Percentiles rank a stretch among this genome's conserved stretches.
phyloP scores from a whole-genome alignment of 2,888 invertebrate genomes.

The Oscheius sp. region DNA sequence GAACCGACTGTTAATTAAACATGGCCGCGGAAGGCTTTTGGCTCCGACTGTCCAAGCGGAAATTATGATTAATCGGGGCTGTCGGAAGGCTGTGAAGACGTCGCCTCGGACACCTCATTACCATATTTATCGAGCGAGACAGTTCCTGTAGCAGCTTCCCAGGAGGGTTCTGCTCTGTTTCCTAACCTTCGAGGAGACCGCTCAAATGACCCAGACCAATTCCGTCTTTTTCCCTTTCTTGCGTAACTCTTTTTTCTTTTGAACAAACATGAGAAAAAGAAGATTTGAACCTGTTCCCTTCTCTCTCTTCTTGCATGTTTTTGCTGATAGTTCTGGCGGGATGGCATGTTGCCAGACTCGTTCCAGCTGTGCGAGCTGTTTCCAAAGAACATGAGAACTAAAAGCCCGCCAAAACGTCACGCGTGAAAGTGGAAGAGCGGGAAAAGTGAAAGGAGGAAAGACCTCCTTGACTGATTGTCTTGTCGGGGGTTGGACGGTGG shows the following conservation, averaged over 20 bases:
- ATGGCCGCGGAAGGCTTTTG: conserved; percentile 11
- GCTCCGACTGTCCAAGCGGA: conserved; percentile 3
- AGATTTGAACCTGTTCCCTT: not conserved
- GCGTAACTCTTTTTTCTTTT: not conserved
- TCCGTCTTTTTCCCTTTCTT: not conserved
- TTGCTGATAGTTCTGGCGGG: not conserved
- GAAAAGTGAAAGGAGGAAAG: conserved; percentile 19
- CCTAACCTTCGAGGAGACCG: not conserved
- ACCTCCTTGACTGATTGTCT: not conserved
- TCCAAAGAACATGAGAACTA: conserved; percentile 24
- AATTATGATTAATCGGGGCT: conserved; percentile 11
- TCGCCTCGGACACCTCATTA: not conserved
- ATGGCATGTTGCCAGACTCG: conserved; percentile 25
- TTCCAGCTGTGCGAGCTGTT: conserved; percentile 12
- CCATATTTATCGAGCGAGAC: not conserved
- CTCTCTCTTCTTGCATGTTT: not conserved
- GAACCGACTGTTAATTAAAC: conserved; percentile 25
- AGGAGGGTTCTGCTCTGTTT: conserved; percentile 11
- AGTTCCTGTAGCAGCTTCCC: not conserved
- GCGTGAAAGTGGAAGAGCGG: conserved; percentile 16
- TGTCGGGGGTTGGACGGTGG: not conserved
- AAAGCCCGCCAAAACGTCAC: conserved; percentile 28
- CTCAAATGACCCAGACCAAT: conserved; percentile 10
- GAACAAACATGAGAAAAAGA: not conserved
- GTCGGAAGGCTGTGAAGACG: conserved; percentile 12